Evolutionary conservation across 2,888 invertebrate species (phyloP).

Genomic region (Mesorhabditis sp.): DNA sequence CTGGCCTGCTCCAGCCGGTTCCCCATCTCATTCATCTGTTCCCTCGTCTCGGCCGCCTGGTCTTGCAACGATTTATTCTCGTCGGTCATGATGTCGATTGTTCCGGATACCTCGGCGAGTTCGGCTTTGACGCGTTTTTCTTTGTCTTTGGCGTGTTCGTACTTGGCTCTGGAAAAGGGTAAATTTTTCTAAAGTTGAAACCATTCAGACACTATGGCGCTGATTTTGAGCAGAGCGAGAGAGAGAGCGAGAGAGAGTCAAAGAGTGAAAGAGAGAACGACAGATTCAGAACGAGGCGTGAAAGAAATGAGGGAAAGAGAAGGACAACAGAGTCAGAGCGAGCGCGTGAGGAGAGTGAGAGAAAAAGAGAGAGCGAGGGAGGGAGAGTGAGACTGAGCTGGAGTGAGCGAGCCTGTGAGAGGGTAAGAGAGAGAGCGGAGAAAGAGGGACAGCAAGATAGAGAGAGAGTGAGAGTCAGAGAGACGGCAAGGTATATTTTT

Average conservation of each 20-base stretch:
- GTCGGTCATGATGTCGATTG: not conserved
- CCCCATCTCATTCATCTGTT: conserved; percentile 21
- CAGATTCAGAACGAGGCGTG: conserved; percentile 19
- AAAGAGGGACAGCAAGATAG: too few species aligned
- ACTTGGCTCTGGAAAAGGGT: not conserved
- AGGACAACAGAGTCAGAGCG: too few species aligned
- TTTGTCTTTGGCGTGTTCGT: conserved; percentile 1
- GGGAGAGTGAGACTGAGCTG: conserved; percentile 27
- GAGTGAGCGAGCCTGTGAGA: too few species aligned
- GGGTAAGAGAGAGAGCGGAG: too few species aligned
- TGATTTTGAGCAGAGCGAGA: too few species aligned
- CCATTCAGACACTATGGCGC: too few species aligned
- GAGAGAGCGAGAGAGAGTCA: too few species aligned
- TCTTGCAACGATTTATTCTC: conserved; percentile 11
- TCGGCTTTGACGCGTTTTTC: not conserved
- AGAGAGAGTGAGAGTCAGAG: too few species aligned
- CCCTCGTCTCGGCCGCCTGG: conserved; percentile 14
- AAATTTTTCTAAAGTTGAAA: not conserved
- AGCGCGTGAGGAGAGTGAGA: conserved; percentile 13
- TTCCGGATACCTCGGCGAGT: not conserved
- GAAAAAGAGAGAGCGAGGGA: conserved; percentile 22
- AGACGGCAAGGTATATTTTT: not conserved
- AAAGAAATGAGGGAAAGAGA: conserved; percentile 21
- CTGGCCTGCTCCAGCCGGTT: conserved; percentile 16
- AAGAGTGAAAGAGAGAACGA: too few species aligned